A percentile compares a stretch with the other conserved stretches of the same genome.
phyloP scores from a whole-genome alignment of 2,113 vertebrate species.

The Brienomyrus brachyistius region DNA sequence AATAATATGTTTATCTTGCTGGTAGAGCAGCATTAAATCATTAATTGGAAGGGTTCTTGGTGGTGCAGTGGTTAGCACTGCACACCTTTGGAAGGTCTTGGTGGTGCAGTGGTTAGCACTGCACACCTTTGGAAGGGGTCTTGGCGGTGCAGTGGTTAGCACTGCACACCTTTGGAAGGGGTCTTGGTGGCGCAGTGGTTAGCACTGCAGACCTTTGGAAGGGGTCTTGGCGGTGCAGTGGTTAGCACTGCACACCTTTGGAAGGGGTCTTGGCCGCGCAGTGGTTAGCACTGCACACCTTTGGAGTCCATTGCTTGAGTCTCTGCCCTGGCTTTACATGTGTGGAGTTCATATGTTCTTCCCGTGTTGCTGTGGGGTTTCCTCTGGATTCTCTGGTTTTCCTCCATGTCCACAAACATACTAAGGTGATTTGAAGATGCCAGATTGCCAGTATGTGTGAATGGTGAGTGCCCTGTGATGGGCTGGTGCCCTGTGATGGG shows the following conservation, averaged over 20 bases:
- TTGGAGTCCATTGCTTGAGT: not conserved
- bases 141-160: not conserved
- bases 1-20: not conserved
- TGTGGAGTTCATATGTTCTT: not conserved
- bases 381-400: not conserved
- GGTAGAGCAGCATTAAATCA: not conserved
- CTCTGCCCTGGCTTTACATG: not conserved
- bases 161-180: too few species aligned
- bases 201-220: not conserved
- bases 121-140: not conserved
- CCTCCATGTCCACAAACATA: not conserved
- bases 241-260: too few species aligned
- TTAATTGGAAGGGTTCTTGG: not conserved
- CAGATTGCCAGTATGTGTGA: not conserved
- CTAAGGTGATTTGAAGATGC: not conserved
- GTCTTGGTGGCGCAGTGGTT: too few species aligned
- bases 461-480: not conserved
- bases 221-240: not conserved
- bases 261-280: too few species aligned
- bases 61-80: not conserved
- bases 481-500: not conserved
- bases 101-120: too few species aligned
- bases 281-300: too few species aligned
- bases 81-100: too few species aligned
- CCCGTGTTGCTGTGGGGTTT: not conserved